Evolutionary conservation across 2,888 invertebrate genomes (phyloP).

Genomic region (Sinhomidia bicolor): DNA sequence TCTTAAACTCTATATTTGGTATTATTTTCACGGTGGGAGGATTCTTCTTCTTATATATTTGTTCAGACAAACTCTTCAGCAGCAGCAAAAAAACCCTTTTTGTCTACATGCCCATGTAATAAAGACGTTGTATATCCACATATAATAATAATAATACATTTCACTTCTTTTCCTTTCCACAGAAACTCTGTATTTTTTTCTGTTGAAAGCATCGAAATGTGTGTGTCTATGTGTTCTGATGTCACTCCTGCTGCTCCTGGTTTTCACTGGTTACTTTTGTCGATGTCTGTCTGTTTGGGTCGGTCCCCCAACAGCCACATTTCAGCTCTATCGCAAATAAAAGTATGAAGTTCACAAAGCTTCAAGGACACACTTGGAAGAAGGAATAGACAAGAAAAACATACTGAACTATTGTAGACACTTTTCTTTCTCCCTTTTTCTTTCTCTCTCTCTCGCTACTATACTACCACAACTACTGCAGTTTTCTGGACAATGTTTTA

Average conservation of each 20-base stretch:
- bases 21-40: conserved; percentile 61
- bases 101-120: no score
- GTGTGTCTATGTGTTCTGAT: neutral
- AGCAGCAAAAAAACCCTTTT: no score
- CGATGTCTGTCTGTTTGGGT: neutral
- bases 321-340: neutral
- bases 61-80: no score
- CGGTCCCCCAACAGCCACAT: neutral
- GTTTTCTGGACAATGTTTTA: no score
- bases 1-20: conserved; percentile 30
- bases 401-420: neutral
- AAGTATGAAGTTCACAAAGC: conserved; percentile 31
- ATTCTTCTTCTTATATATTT: neutral
- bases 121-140: no score
- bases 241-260: neutral
- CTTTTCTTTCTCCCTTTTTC: neutral
- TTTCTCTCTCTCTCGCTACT: neutral
- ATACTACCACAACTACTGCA: no score
- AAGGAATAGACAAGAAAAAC: neutral
- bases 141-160: no score
- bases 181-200: neutral
- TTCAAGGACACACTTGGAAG: conserved; percentile 51
- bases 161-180: no score
- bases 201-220: neutral
- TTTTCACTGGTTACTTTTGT: neutral